Evolutionary conservation across 1,140 invertebrate species (phyloP), one percentile per base, ranked within the genome.

Genomic region (Hyposmocoma kahamanoa): DNA sequence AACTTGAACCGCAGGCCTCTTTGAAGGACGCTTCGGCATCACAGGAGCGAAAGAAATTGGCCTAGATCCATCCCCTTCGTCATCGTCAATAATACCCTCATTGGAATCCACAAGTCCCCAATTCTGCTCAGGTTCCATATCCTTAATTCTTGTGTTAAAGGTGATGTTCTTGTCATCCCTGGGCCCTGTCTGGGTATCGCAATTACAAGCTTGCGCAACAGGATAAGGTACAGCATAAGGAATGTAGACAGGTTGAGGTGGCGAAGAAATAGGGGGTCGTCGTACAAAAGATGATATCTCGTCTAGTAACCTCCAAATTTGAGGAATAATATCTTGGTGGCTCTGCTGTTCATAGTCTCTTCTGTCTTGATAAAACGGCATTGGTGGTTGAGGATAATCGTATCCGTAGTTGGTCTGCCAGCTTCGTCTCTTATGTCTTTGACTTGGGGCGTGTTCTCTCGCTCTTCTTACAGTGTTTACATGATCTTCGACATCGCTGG

Each of bases 181-280:
- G 22, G 36, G 19, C 26, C 44, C n/a, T 24, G 22, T 42, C 32
- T 51, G 47, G 52, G 13, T 44, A 50, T 5, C 17, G 47, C 53
- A 52, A 0, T 38, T 46, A 19, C 57, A 60, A 15, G 34, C 13
- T 28, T 53, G 53, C 26, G 57, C 57, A 0, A 67, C 22, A 41
- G 65, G 43, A 42, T 69, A 67, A 8, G 67, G 59, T 5, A 78
- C 58, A 4, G 74, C 62, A 42, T 72, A 73, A 11, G 75, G 73
- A 8, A 80, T 56, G 47, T 76, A 77, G 28, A 72, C 63, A 6
- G 73, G 67, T 32, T 76, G 79, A 0, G 70, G 70, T 13, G 60
- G 60, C 2, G 62, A 62, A n/a, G 71, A 63, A 1, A 72, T 62
- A 4, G 68, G 63, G 3, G 63, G 58, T 5, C 57, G 53, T 36